Percentiles rank a stretch among this genome's conserved stretches.
Evolutionary conservation across 2,888 invertebrate species (phyloP).

Genomic region (Gerris lacustris): DNA sequence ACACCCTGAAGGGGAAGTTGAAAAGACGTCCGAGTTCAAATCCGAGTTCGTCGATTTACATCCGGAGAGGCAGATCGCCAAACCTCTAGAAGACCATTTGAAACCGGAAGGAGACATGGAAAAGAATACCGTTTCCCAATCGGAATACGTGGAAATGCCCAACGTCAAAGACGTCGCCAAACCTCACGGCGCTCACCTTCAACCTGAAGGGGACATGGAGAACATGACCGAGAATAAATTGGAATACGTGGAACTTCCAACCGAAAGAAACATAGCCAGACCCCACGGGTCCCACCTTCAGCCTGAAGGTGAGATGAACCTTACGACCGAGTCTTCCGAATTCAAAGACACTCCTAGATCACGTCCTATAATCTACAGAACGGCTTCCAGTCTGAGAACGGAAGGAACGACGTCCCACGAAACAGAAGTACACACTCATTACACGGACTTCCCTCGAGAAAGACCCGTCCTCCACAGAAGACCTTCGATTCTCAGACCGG

Average conservation of each 20-base stretch:
- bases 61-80: constrained; percentile 20
- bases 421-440: constrained; percentile 23
- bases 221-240: constrained; percentile 20
- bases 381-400: constrained; percentile 18
- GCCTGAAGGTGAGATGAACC: constrained; percentile 26
- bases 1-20: constrained; percentile 23
- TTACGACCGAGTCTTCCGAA: constrained; percentile 22
- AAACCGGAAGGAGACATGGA: constrained; percentile 28
- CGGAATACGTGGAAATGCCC: constrained; percentile 27
- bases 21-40: constrained; percentile 20
- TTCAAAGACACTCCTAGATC: constrained; percentile 23
- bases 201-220: constrained; percentile 24
- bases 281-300: constrained; percentile 23
- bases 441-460: constrained; percentile 24
- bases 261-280: constrained; percentile 20
- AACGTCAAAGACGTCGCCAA: constrained; percentile 1
- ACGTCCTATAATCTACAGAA: constrained; percentile 23
- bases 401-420: constrained; percentile 24
- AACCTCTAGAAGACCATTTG: constrained; percentile 22
- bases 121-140: constrained; percentile 21
- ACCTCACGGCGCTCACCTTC: constrained; percentile 13
- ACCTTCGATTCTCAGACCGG: constrained; percentile 21
- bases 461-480: constrained; percentile 23
- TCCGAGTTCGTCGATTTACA: constrained; percentile 24
- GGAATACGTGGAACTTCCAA: constrained; percentile 24